Percentiles rank a stretch among this genome's conserved stretches.
phyloP scores from a whole-genome alignment of 2,797 vertebrate genomes.

The Pterois miles region DNA sequence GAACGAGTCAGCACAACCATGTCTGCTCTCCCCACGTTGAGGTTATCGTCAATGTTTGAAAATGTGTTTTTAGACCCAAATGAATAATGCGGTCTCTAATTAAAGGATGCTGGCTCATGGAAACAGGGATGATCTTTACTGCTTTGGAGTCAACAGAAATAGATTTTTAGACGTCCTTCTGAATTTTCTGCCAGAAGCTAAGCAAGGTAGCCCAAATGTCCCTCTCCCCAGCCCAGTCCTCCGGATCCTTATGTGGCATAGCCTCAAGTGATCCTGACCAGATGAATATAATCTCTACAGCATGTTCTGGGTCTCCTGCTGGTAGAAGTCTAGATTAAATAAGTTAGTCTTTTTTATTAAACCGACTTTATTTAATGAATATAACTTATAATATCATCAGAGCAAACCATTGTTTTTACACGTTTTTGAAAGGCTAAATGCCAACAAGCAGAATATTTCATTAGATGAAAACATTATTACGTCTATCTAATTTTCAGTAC shows the following conservation, averaged over 20 bases:
- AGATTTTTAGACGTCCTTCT: not conserved
- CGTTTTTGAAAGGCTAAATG: too few relatives aligned
- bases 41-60: constrained; percentile 20
- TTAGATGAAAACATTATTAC: too few relatives aligned
- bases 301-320: not conserved
- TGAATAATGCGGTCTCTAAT: constrained; percentile 21
- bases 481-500: too few relatives aligned
- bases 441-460: too few relatives aligned
- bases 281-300: not conserved
- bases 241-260: not conserved
- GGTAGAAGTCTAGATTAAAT: not conserved
- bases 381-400: too few relatives aligned
- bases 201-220: not conserved
- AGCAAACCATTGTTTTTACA: too few relatives aligned
- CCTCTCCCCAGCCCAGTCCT: not conserved
- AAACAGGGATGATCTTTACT: constrained; percentile 2
- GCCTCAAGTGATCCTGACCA: not conserved
- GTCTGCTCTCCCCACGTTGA: constrained; percentile 9
- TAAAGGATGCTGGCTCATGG: constrained; percentile 7
- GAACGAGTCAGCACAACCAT: constrained; percentile 17
- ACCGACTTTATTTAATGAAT: too few relatives aligned
- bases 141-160: constrained; percentile 5
- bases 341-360: too few relatives aligned
- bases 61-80: constrained; percentile 28
- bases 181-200: not conserved